Base-by-base conservation (phyloP, 1,140 invertebrate species). In the Globodera ellingtonae region DNA sequence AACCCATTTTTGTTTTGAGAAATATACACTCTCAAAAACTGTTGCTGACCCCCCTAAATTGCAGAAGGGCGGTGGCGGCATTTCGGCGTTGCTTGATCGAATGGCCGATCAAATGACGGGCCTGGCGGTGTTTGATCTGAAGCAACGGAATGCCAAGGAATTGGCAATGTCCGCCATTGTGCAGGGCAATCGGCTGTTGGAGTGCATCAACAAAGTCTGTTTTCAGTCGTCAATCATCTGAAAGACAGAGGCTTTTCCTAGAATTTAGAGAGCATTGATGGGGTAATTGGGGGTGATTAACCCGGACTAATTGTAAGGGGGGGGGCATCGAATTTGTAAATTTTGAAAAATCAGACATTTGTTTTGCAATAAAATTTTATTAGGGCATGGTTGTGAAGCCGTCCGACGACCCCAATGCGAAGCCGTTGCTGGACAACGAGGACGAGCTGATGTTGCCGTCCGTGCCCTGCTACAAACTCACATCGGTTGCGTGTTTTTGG, bases 161-260 rank as follows among this genome's bases (percentile, higher is more conserved):
- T 67, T 89, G 9, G 87, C 87, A 8, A 83, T 89, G 83, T 89
- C 87, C 66, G 88, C 87, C 13, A 89, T 89, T 73, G 87, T 89
- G 13, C 86, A 88, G 70, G 87, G 88, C 65, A 89, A 89, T 80
- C 84, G 88, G 4, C 75, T 89, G 46, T 69, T 89, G 4, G 87
- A 89, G 62, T 81, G 81, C 52, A 89, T 89, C 50, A 89, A 89
- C 76, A 70, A 70, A 47, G 67, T 47, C 8, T 9, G 67, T 35
- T 9, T 24, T 10, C 65, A 81, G 65, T 78, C 13, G 65, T 78
- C 73, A 67, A 67, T 48, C 24, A 35, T 35, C 35, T n/a, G 35
- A 35, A 35, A 35, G 35, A 1, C 2, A 2, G 35, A 35, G 35
- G 35, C 35, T 35, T 35, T 35, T 35, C 35, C 35, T 35, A 35